A percentile compares a stretch with the other conserved stretches of the same genome.
Evolutionary conservation across 2,888 invertebrate genomes (phyloP).

Genomic region (Priocnemis perturbator): DNA sequence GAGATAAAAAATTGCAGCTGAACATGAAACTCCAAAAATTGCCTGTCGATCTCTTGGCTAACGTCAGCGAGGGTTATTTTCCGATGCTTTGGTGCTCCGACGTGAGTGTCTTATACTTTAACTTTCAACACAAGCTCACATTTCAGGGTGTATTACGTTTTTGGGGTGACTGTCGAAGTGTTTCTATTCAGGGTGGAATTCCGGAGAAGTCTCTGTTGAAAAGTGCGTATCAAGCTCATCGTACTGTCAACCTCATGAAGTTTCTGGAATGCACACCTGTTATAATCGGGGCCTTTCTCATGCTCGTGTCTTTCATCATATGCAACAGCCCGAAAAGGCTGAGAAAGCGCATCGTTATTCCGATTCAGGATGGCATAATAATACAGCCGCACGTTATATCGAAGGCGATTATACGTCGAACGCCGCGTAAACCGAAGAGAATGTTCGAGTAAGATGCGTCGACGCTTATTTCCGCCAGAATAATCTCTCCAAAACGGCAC

Average conservation of each 20-base stretch:
- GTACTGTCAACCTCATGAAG: background rate
- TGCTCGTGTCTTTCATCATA: background rate
- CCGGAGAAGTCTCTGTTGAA: background rate
- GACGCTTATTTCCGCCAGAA: too few species aligned
- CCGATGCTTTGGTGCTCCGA: conserved; percentile 77
- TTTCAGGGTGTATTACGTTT: background rate
- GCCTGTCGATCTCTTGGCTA: conserved; percentile 75
- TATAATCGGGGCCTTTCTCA: background rate
- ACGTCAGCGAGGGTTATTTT: conserved; percentile 78
- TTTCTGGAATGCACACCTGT: background rate
- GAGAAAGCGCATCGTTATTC: too few species aligned
- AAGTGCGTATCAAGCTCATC: background rate
- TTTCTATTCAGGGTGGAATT: background rate
- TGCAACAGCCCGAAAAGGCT: background rate
- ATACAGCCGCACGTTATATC: too few species aligned
- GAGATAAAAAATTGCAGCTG: conserved; percentile 78
- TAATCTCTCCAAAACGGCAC: too few species aligned
- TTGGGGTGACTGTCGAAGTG: too few species aligned
- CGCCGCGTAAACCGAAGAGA: too few species aligned
- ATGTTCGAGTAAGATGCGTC: too few species aligned
- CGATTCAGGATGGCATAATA: too few species aligned
- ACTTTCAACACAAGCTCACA: too few species aligned
- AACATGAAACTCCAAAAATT: conserved; percentile 76
- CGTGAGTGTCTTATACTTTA: background rate
- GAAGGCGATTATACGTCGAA: too few species aligned